Conservation (phyloP, 2,113 vertebrate genomes). For the Dipodomys ordii region DNA sequence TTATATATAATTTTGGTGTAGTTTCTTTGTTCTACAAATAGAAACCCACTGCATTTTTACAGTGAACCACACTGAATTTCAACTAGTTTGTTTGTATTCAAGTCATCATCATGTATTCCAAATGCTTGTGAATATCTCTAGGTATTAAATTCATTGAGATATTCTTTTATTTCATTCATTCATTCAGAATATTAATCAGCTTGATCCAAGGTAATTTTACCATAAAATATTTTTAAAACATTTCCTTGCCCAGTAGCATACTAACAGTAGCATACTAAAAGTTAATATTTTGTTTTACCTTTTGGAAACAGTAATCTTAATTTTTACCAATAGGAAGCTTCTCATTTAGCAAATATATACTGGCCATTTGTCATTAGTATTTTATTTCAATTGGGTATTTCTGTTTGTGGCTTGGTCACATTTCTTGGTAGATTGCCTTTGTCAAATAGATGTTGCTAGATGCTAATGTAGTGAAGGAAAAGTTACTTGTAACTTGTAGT, state of each 20-base stretch:
- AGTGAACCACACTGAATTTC: slow-evolving; percentile 78
- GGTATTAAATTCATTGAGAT: slow-evolving; percentile 56
- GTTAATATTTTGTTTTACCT: slow-evolving; percentile 33
- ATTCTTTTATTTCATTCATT: slow-evolving; percentile 55
- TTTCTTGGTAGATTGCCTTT: slow-evolving; percentile 53
- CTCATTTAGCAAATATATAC: background rate
- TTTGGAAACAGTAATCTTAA: slow-evolving; percentile 11
- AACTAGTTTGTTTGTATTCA: slow-evolving; percentile 74
- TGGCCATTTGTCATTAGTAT: slow-evolving; percentile 14
- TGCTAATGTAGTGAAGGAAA: slow-evolving; percentile 30
- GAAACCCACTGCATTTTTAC: slow-evolving; percentile 73
- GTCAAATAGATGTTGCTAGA: slow-evolving; percentile 27
- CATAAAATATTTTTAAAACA: slow-evolving; percentile 12
- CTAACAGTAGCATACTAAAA: background rate
- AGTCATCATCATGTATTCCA: slow-evolving; percentile 65
- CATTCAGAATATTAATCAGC: slow-evolving; percentile 40
- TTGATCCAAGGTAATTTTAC: slow-evolving; percentile 25
- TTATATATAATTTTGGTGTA: slow-evolving; percentile 68
- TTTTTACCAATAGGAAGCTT: background rate
- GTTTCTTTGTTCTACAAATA: slow-evolving; percentile 69
- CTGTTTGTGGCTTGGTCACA: slow-evolving; percentile 14
- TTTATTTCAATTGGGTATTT: slow-evolving; percentile 56
- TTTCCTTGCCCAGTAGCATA: slow-evolving; percentile 20
- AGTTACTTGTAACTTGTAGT: background rate
- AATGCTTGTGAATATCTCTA: slow-evolving; percentile 53